Conservation (phyloP, 2,888 invertebrate species). For the Deilephila elpenor region DNA sequence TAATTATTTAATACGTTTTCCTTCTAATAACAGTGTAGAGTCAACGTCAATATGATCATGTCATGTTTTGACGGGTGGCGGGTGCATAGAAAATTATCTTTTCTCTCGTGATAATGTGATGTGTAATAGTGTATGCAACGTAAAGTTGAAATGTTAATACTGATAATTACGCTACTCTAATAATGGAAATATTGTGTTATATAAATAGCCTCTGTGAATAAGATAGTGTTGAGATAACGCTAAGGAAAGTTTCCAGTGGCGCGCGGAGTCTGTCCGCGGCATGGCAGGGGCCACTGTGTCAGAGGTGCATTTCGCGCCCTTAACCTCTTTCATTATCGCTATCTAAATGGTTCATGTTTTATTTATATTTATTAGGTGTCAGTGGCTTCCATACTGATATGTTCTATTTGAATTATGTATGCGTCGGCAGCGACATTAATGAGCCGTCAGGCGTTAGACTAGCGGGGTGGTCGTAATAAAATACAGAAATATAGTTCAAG, state of each 20-base stretch:
- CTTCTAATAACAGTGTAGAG: background rate
- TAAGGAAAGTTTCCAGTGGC: conserved; percentile 76
- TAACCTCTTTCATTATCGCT: conserved; percentile 61
- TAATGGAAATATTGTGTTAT: conserved; percentile 28
- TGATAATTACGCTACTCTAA: background rate
- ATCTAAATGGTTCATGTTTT: conserved; percentile 44
- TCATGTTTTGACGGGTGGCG: background rate
- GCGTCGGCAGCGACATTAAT: conserved; percentile 11
- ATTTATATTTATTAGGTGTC: conserved; percentile 49
- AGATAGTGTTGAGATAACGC: conserved; percentile 48
- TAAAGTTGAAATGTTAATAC: background rate
- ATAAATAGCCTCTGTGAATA: conserved; percentile 30
- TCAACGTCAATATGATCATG: background rate
- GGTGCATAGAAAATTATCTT: background rate
- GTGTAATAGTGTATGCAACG: background rate
- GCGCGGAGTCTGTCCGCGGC: conserved; percentile 51
- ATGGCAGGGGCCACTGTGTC: conserved; percentile 49
- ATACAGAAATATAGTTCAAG: conserved; percentile 72
- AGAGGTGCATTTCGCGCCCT: conserved; percentile 65
- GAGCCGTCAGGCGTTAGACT: background rate
- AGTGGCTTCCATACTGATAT: conserved; percentile 42
- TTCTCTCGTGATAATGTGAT: background rate
- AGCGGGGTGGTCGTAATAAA: conserved; percentile 57
- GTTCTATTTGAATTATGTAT: conserved; percentile 31
- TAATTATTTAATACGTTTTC: too few species aligned